A percentile compares a stretch with the other conserved stretches of the same genome.
phyloP scores from a whole-genome alignment of 1,140 invertebrate genomes.

The Meteorus sp. region DNA sequence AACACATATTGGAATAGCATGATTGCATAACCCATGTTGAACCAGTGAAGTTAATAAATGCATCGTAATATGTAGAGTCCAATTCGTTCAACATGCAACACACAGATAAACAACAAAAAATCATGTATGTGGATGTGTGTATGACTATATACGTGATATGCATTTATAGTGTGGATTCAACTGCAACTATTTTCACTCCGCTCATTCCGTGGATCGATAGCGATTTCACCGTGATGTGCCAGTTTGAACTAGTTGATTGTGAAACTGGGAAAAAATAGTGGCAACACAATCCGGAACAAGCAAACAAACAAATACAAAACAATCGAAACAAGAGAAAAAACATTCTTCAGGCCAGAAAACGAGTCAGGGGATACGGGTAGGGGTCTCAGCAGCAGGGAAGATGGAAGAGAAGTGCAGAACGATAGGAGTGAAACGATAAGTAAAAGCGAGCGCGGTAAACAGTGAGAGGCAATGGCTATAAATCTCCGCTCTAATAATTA shows the following conservation, averaged over 20 bases:
- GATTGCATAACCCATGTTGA: no score
- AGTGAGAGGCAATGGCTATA: constrained; percentile 23
- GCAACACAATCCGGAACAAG: constrained; percentile 3
- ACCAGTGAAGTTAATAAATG: neutral
- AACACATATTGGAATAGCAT: no score
- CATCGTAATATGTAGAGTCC: constrained; percentile 3
- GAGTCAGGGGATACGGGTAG: neutral
- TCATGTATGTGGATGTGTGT: neutral
- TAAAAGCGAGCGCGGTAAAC: constrained; percentile 15
- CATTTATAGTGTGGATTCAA: neutral
- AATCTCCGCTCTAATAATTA: constrained; percentile 23
- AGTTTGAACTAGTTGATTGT: neutral
- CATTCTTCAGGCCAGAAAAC: neutral
- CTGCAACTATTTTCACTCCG: neutral
- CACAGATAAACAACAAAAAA: neutral
- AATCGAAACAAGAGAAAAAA: neutral
- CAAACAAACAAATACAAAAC: constrained; percentile 12
- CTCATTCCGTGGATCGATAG: neutral
- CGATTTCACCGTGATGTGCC: constrained; percentile 10
- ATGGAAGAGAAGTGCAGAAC: neutral
- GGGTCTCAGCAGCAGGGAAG: neutral
- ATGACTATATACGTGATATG: constrained; percentile 3
- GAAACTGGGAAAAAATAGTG: constrained; percentile 1
- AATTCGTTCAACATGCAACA: neutral
- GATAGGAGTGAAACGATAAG: constrained; percentile 15